A percentile compares a stretch with the other conserved stretches of the same genome.
Evolutionary conservation across 2,888 invertebrate species (phyloP).

Genomic region (Holacanthella duospinosa): DNA sequence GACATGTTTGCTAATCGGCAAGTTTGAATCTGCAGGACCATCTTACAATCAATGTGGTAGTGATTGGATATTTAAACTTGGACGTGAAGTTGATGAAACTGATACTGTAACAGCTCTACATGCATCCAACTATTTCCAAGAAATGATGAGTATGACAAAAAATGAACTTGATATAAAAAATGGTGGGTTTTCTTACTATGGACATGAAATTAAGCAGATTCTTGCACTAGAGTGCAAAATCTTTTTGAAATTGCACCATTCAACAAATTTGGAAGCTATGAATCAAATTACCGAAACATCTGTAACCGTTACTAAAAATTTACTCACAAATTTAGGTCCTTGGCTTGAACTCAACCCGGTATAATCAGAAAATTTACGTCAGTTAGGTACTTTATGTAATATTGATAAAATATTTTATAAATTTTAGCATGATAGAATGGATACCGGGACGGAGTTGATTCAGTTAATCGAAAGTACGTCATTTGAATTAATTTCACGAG

Average conservation of each 20-base stretch:
- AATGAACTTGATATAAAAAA: background rate
- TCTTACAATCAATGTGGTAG: background rate
- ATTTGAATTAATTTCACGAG: background rate
- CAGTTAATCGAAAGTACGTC: background rate
- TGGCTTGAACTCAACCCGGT: background rate
- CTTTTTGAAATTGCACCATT: background rate
- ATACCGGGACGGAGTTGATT: background rate
- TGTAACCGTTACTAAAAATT: background rate
- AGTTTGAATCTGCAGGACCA: background rate
- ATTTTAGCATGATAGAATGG: background rate
- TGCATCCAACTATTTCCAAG: background rate
- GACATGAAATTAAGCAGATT: conserved; percentile 1
- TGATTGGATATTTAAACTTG: background rate
- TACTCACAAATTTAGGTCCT: background rate
- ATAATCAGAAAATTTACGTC: background rate
- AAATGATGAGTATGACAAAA: background rate
- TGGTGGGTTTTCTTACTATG: background rate
- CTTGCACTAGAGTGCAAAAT: background rate
- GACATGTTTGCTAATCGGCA: background rate
- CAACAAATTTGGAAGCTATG: background rate
- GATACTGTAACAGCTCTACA: background rate
- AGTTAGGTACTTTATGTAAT: no score
- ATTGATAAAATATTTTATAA: background rate
- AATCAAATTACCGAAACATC: background rate
- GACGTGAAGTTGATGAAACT: background rate